Percentiles rank a stretch among this genome's conserved stretches.
Conservation (phyloP, 2,113 vertebrate genomes). For the Apeltes quadracus region DNA sequence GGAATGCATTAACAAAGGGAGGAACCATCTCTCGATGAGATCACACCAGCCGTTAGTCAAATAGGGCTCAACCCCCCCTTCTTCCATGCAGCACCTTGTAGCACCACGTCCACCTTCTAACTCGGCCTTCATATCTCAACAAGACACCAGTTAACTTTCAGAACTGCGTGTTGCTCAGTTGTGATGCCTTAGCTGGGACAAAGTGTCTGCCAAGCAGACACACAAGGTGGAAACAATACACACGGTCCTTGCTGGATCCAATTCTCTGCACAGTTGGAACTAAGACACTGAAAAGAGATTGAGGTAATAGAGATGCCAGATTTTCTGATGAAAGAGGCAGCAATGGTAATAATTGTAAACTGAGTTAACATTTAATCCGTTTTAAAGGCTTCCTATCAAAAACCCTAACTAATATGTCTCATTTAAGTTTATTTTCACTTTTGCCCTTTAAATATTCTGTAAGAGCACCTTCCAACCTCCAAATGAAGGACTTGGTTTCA, state of each 20-base stretch:
- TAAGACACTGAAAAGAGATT: constrained; percentile 50
- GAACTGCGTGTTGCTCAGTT: background rate
- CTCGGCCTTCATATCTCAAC: background rate
- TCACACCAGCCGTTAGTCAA: background rate
- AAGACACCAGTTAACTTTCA: background rate
- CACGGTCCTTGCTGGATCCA: constrained; percentile 15
- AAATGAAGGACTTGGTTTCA: constrained; percentile 34
- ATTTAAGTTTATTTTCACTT: background rate
- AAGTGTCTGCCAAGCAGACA: background rate
- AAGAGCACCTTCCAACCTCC: constrained; percentile 50
- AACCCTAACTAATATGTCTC: constrained; percentile 14
- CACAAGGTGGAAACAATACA: background rate
- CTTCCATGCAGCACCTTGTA: background rate
- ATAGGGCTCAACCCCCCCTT: background rate
- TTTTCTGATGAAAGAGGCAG: constrained; percentile 61
- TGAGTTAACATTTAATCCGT: constrained; percentile 33
- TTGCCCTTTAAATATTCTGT: constrained; percentile 39
- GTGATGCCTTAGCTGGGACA: background rate
- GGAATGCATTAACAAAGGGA: constrained; percentile 54
- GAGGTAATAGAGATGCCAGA: constrained; percentile 48
- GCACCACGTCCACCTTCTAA: background rate
- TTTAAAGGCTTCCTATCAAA: constrained; percentile 33
- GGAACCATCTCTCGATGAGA: background rate
- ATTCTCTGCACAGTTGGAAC: constrained; percentile 57
- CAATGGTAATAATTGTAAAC: constrained; percentile 23